Base-by-base conservation (phyloP, 2,888 invertebrate genomes). In the Sesia bembeciformis region DNA sequence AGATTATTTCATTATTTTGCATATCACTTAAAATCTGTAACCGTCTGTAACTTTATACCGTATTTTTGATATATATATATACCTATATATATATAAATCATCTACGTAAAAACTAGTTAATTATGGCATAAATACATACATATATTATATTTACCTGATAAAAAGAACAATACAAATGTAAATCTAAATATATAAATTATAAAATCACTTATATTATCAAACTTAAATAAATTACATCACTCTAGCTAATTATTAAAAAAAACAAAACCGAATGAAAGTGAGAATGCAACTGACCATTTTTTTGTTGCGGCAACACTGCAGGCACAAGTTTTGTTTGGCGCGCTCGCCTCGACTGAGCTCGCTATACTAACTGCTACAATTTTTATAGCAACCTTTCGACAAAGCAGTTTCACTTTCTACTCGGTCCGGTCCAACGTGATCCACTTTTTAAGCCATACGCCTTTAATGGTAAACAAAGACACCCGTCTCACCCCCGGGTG, bases 371-470 rank as follows among this genome's bases (percentile, higher is more conserved):
- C 60, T 72, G 77, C 78, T 73, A 84, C 86, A 83, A 82, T 80
- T 85, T 87, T 86, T 88, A 89, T 87, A 88, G 76, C 75, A 72
- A 74, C 71, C 75, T 73, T 72, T 71, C 73, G 68, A 71, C 73
- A 65, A 67, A 70, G 70, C 68, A 68, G 82, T 87, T 87, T 89
- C 88, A 89, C 88, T 89, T 89, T 89, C 88, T 86, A 85, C 80
- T 70, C 61, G 63, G 75, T 74, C 79, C 78, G 75, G 76, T 76
- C 75, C 61, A 68, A 72, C 78, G 66, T 80, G 84, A 78, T 81
- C 84, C 76, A 84, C 84, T 84, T 87, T 82, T 84, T 81, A 76
- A 77, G 67, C 67, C 70, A 68, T 70, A 65, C 65, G 67, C 69
- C 73, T 70, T 73, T 72, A 74, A 68, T 68, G 74, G 78, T 73